Base-by-base conservation (phyloP, 2,113 vertebrate species). In the Oryzias melastigma region DNA sequence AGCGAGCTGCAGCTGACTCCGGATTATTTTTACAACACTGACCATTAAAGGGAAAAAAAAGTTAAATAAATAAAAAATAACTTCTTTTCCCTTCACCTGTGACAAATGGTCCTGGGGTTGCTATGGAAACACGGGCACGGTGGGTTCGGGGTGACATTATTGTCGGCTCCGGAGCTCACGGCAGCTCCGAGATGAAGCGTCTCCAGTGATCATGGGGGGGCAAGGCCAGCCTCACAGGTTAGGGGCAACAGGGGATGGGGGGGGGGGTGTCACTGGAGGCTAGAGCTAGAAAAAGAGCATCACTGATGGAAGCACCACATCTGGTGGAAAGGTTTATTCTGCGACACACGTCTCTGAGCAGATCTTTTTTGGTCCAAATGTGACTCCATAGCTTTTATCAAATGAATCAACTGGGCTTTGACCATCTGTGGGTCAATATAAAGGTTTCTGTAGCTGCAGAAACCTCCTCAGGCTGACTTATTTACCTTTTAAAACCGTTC, bases 81-180 rank as follows among this genome's bases (percentile, higher is more conserved):
- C 35, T 35, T 35, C 1, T 52, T 5, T 48, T 58, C 29, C 27
- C 45, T 51, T 65, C 57, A 68, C 66, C 50, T 62, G 55, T 64
- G 15, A 45, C 40, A 68, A 72, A 80, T 20, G 7, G 63, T 65
- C 58, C 68, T 48, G 1, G 8, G 35, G 81, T 85, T 89, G 78
- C 82, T 58, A 73, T 75, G 75, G 87, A 24, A 82, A 85, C 80
- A 65, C 60, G 49, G 22, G 52, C 27, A 69, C 6, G 16, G 16
- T 44, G 20, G 46, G 25, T 59, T 60, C 47, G 62, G 49, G 66
- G 55, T 65, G 71, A 73, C 57, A 52, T 50, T 51, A 17, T 35
- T 35, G 51, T 62, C 46, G n/a, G 27, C 50, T 65, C 29, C 35
- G 7, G 61, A 45, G 50, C 27, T 57, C 41, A 73, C 60, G 50